phyloP scores from a whole-genome alignment of 2,888 invertebrate species.

The Mycalesis mineus region DNA sequence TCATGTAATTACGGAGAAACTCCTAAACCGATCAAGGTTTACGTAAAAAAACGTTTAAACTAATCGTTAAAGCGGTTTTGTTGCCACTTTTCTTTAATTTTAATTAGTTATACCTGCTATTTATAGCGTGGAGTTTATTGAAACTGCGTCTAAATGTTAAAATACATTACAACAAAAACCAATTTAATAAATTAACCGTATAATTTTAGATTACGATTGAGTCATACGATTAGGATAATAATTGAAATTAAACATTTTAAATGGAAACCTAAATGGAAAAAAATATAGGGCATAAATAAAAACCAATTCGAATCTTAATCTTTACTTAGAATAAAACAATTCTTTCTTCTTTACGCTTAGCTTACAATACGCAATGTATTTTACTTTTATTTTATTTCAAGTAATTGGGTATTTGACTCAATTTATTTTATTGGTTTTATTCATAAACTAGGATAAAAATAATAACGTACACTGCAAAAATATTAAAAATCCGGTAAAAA shows the following conservation, averaged over 20 bases:
- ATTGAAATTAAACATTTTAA: background rate
- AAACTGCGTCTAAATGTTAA: background rate
- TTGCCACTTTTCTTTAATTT: background rate
- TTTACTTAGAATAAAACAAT: too few relatives aligned
- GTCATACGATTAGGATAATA: background rate
- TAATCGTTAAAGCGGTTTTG: background rate
- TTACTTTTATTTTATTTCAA: too few relatives aligned
- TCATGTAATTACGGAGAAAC: constrained; percentile 15
- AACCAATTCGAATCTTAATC: too few relatives aligned
- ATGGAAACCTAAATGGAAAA: background rate
- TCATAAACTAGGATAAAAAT: too few relatives aligned
- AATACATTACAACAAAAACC: background rate
- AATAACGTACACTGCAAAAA: too few relatives aligned
- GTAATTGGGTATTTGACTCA: too few relatives aligned
- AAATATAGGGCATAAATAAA: too few relatives aligned
- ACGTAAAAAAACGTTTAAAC: background rate
- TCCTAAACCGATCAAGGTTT: background rate
- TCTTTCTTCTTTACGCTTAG: too few relatives aligned
- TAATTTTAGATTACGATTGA: background rate
- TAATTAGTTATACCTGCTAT: background rate
- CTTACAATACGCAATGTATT: too few relatives aligned
- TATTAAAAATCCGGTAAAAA: too few relatives aligned
- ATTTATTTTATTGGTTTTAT: too few relatives aligned
- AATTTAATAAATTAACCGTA: background rate
- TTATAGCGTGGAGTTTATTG: background rate